Percentiles rank a stretch among this genome's conserved stretches.
These are phyloP conservation scores for Muscina levida DNA, from an alignment of 2,888 invertebrate genomes.

Conservation along the genomic window DNA sequence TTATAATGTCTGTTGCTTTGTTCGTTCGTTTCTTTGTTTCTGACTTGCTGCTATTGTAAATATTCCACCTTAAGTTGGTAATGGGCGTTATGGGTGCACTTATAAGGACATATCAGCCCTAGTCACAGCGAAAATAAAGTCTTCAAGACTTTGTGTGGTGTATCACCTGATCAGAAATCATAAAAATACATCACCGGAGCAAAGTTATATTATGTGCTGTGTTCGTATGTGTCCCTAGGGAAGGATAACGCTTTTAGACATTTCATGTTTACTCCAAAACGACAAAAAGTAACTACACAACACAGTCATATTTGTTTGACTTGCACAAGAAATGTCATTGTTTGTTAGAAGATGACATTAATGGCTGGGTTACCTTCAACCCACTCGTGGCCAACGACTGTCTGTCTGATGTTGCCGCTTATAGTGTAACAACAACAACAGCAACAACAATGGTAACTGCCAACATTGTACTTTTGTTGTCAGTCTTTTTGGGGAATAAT, in stretches of 20 bases:
- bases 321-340: constrained; percentile 18
- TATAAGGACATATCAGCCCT: too few species aligned
- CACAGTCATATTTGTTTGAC: constrained; percentile 33
- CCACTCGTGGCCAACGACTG: background rate
- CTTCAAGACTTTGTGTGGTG: too few species aligned
- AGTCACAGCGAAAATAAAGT: too few species aligned
- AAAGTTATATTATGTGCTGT: too few species aligned
- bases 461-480: background rate
- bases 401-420: background rate
- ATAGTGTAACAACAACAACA: constrained; percentile 4
- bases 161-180: too few species aligned
- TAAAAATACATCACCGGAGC: too few species aligned
- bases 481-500: constrained; percentile 9
- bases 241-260: background rate
- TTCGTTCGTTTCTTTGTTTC: too few species aligned
- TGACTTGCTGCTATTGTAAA: too few species aligned
- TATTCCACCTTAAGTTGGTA: too few species aligned
- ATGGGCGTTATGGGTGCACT: too few species aligned
- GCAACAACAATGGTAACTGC: background rate
- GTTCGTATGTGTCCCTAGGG: background rate
- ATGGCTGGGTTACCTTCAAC: background rate
- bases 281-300: constrained; percentile 16
- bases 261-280: constrained; percentile 10
- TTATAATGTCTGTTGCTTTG: too few species aligned
- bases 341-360: constrained; percentile 5